Evolutionary conservation across 2,113 vertebrate species (phyloP).

Genomic region (Cettia cetti): DNA sequence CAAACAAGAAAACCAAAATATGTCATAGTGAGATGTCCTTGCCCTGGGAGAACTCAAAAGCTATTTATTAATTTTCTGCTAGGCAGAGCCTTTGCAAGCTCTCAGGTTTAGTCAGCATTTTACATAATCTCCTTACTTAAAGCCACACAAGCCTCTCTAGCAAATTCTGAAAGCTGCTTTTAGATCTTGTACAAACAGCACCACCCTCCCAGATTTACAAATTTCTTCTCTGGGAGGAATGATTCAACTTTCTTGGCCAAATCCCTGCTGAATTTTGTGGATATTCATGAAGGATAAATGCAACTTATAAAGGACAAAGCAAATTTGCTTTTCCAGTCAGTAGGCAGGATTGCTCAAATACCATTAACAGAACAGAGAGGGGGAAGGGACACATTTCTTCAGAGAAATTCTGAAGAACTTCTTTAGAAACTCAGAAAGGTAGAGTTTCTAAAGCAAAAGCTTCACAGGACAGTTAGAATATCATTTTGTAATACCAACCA

Average conservation of each 20-base stretch:
- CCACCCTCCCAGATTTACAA: conserved; percentile 49
- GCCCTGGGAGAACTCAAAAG: neutral
- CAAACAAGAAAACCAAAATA: neutral
- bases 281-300: conserved; percentile 69
- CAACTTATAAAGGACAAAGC: conserved; percentile 67
- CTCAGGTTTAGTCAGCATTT: conserved; percentile 44
- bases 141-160: conserved; percentile 59
- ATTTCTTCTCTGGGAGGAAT: conserved; percentile 47
- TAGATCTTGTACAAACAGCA: conserved; percentile 66
- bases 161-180: conserved; percentile 72
- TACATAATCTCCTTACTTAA: conserved; percentile 72
- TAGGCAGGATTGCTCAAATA: conserved; percentile 50
- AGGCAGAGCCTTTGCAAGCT: neutral
- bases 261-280: conserved; percentile 68
- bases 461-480: neutral
- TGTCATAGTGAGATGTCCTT: neutral
- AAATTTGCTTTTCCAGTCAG: conserved; percentile 66
- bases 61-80: conserved; percentile 33
- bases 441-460: neutral
- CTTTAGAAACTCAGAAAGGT: neutral
- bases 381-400: neutral
- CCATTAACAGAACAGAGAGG: conserved; percentile 11
- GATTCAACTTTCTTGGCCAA: conserved; percentile 65
- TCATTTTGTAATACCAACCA: neutral
- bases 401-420: neutral